Conservation (phyloP, 2,113 vertebrate genomes). For the Egretta garzetta region DNA sequence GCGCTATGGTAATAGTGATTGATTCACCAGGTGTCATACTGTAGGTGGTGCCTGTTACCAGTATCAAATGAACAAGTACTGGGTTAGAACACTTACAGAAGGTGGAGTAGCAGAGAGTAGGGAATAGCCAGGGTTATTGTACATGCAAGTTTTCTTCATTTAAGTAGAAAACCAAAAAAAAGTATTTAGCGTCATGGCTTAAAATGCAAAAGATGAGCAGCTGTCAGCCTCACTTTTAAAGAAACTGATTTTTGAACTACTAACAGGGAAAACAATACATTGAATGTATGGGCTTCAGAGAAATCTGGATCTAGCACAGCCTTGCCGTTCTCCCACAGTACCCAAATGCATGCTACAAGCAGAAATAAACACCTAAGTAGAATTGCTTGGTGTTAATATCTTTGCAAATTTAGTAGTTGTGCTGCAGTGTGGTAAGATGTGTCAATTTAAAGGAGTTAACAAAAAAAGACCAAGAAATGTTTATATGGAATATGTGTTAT, state of each 20-base stretch:
- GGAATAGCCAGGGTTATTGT: neutral
- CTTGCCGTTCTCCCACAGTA: neutral
- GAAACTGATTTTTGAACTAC: neutral
- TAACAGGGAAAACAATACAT: neutral
- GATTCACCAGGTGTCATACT: neutral
- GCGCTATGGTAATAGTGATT: neutral
- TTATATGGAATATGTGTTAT: neutral
- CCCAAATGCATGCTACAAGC: neutral
- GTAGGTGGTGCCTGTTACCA: neutral
- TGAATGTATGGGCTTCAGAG: neutral
- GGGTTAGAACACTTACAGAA: neutral
- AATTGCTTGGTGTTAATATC: neutral
- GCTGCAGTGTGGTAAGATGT: neutral
- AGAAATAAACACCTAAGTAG: neutral
- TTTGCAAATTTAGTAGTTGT: neutral
- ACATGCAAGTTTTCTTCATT: neutral
- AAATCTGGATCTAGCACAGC: neutral
- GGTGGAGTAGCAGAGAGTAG: neutral
- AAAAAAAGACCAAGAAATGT: neutral
- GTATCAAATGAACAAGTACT: neutral
- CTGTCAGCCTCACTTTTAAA: neutral
- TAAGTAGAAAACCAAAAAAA: neutral
- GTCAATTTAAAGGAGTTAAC: neutral
- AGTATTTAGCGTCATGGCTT: neutral
- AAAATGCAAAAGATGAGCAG: neutral